Base-by-base conservation (phyloP, 2,888 invertebrate genomes). In the Cerceris rybyensis region DNA sequence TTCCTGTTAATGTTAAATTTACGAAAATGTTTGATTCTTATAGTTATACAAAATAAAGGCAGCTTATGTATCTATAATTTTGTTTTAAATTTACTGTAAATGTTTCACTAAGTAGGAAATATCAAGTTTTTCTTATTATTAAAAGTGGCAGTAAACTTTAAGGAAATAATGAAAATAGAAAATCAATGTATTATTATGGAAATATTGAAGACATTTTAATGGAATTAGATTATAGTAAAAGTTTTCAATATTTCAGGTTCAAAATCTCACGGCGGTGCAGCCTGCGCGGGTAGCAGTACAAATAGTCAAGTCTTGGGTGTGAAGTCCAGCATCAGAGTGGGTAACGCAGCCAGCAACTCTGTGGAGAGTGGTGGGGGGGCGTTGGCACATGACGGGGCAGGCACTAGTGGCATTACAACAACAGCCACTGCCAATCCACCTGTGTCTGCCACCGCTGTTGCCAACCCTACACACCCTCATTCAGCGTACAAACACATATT, bases 391-490 rank as follows among this genome's bases (percentile, higher is more conserved):
- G 92, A 91, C 89, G 91, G 91, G 90, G 91, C 90, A 90, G 90
- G 91, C 88, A 90, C 91, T 73, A 90, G 91, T 89, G 90, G 91
- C 88, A 88, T 89, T 78, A 86, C 90, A 83, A 83, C 90, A 80
- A 88, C 91, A 79, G 86, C 91, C 83, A 89, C 88, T 87, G 89
- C 87, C 79, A 89, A 88, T 88, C 88, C 90, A 88, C 87, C 90
- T 85, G 90, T 89, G 88, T 90, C 91, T 88, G 88, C 92, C 87
- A 80, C 90, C 87, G 89, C 89, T 84, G 82, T 88, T 86, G 89
- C 89, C 88, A 90, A 88, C 83, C 94, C 92, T 94, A 94, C 92
- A 93, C 93, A 92, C 93, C 92, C 93, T 84, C 88, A 88, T 84
- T 88, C 89, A 55, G 86, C 91, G 83, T 92, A 91, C 88, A 92